Conservation (phyloP, 1,140 invertebrate genomes). For the Theocolax elegans region DNA sequence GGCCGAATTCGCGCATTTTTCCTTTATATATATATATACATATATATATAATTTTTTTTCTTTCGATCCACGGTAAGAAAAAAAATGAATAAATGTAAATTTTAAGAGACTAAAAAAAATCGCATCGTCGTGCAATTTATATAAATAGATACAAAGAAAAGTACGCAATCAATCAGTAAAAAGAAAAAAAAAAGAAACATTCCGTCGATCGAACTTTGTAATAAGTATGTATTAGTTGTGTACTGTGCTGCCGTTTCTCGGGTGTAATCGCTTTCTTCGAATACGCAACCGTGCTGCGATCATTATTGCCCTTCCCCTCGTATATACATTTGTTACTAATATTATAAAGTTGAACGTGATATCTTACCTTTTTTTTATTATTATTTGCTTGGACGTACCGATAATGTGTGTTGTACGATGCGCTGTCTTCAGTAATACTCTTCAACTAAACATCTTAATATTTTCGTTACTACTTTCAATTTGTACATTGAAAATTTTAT, state of each 20-base stretch:
- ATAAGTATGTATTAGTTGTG: conserved; percentile 19
- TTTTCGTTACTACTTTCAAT: too few relatives aligned
- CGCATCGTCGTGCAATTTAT: conserved; percentile 22
- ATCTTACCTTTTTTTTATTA: conserved; percentile 9
- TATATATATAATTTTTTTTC: not conserved
- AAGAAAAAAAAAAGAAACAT: conserved; percentile 31
- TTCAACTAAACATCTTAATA: too few relatives aligned
- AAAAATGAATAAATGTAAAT: too few relatives aligned
- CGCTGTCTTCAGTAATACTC: too few relatives aligned
- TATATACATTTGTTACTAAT: not conserved
- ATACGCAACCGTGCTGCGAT: not conserved
- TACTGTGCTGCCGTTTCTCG: conserved; percentile 16
- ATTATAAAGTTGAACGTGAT: conserved; percentile 10
- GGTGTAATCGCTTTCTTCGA: not conserved
- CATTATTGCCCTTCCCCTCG: not conserved
- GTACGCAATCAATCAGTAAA: not conserved
- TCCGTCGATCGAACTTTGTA: conserved; percentile 26
- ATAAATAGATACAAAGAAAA: conserved; percentile 7
- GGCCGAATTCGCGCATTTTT: conserved; percentile 5
- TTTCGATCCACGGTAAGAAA: not conserved
- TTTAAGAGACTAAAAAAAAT: not conserved
- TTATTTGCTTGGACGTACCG: not conserved
- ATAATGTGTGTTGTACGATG: conserved; percentile 9
- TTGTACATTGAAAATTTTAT: too few relatives aligned
- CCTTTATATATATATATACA: too few relatives aligned